A percentile compares a stretch with the other conserved stretches of the same genome.
Conservation (phyloP, 1,140 invertebrate species). For the Plutomurus gul region DNA sequence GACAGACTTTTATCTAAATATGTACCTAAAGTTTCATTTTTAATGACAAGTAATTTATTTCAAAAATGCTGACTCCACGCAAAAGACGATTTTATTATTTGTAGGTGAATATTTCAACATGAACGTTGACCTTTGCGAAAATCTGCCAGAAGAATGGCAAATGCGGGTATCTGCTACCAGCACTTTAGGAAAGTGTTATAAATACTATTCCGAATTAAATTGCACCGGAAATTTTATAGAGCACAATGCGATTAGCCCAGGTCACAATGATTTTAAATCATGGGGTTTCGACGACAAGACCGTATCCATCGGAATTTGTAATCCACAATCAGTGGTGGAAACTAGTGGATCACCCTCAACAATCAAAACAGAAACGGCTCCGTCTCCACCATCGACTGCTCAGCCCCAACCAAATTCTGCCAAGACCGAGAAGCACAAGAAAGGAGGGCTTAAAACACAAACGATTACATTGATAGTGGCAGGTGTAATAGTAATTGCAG, state of each 20-base stretch:
- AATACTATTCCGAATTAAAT: background rate
- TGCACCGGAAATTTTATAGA: background rate
- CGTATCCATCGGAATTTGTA: background rate
- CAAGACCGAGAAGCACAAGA: too few relatives aligned
- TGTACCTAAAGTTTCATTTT: too few relatives aligned
- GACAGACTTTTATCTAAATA: too few relatives aligned
- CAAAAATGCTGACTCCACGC: too few relatives aligned
- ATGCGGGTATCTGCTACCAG: background rate
- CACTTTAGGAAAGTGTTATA: background rate
- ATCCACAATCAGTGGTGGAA: background rate
- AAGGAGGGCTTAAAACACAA: too few relatives aligned
- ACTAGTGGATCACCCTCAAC: background rate
- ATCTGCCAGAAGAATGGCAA: background rate
- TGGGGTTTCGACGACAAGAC: background rate
- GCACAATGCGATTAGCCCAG: background rate
- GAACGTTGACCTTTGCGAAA: background rate
- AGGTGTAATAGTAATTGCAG: too few relatives aligned
- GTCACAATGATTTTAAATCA: background rate
- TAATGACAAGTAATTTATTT: too few relatives aligned
- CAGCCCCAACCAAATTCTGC: too few relatives aligned
- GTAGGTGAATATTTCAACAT: background rate
- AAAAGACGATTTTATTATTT: background rate
- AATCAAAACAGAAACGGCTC: background rate
- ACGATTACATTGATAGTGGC: too few relatives aligned
- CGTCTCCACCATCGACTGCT: background rate